Evolutionary conservation across 1,140 invertebrate genomes (phyloP), one percentile per base, ranked within the genome.

Genomic region (Solenopsis fugax): DNA sequence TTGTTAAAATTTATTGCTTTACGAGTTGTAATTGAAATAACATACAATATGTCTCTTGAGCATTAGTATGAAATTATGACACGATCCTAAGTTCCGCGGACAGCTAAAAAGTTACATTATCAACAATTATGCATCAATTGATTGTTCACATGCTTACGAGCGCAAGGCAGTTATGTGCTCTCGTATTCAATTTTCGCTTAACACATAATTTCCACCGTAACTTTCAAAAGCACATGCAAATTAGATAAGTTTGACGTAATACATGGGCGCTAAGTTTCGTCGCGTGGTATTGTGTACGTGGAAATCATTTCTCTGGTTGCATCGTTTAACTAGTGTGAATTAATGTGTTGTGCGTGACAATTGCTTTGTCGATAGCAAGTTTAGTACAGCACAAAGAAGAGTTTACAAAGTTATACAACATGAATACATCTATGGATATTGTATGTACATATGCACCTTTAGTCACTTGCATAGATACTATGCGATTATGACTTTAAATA

Each of bases 191-290:
- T 73, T 62, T 29, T 34, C 41, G 37, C 7, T 75, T 73, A 73
- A 50, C 37, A 58, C 41, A 37, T 60, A 84, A 73, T 75, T 60
- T 84, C 24, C 54, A 60, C 4, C 34, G 41, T 72, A 84, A 73
- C 80, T 84, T 48, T 29, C 69, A 60, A 73, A 75, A 75, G 69
- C 80, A 48, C 41, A 75, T 84, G 80, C 52, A 75, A 84, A 84
- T 84, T 60, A 84, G 69, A 29, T 75, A 84, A 84, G 80, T 84
- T 84, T 75, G 80, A 60, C 37, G 41, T 75, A 81, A 81, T 56
- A 81, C 58, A 29, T 64, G 58, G 24, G 45, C 76, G 9, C 45
- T 52, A 69, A 81, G 78, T 58, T 58, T 24, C 48, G 65, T 41
- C 45, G 41, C 69, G 9, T 41, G 2, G 41, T 82, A 73, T 73